Percentiles rank a stretch among this genome's conserved stretches.
phyloP scores from a whole-genome alignment of 2,888 invertebrate genomes.

The Gastrophysa polygoni region DNA sequence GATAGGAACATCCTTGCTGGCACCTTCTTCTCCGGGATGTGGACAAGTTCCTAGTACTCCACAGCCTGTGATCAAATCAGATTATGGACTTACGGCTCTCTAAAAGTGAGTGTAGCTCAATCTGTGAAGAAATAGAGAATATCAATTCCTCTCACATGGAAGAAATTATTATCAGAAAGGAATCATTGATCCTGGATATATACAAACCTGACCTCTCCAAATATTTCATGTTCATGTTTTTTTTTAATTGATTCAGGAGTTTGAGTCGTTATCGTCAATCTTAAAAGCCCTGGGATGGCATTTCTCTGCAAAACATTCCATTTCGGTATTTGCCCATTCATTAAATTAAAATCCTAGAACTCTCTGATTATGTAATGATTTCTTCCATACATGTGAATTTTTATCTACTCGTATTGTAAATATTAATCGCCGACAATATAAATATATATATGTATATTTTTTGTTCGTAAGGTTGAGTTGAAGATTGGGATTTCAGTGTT shows the following conservation, averaged over 20 bases:
- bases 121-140: conserved; percentile 22
- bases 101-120: conserved; percentile 56
- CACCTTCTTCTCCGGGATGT: conserved; percentile 64
- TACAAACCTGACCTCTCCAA: no score
- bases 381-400: conserved; percentile 26
- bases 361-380: conserved; percentile 7
- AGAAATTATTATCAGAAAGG: neutral
- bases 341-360: no score
- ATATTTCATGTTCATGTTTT: no score
- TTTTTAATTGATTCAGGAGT: no score
- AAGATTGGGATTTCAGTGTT: neutral
- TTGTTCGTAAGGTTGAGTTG: conserved; percentile 29
- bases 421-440: conserved; percentile 52
- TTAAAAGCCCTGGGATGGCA: no score
- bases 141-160: neutral
- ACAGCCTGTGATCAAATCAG: conserved; percentile 77
- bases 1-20: conserved; percentile 61
- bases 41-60: conserved; percentile 61
- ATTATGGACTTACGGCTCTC: conserved; percentile 84
- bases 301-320: no score
- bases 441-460: conserved; percentile 36
- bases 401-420: conserved; percentile 35
- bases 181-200: neutral
- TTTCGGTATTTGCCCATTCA: no score
- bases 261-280: no score